These are phyloP conservation scores for Holacanthus passer DNA, from an alignment of 2,113 vertebrate species.

Conservation along the genomic window DNA sequence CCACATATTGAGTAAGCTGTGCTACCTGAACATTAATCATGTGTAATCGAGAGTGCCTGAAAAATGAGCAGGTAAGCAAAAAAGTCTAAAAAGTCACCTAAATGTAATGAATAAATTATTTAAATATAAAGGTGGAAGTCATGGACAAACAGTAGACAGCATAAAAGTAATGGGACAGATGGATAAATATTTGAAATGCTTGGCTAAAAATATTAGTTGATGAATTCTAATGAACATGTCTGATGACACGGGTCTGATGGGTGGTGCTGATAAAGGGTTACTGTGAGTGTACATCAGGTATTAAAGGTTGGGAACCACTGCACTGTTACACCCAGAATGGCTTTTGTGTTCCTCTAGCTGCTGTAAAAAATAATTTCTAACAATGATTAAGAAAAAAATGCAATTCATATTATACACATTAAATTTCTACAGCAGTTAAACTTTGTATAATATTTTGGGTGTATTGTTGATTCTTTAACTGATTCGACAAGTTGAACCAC, in stretches of 20 bases:
- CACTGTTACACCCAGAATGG: conserved; percentile 58
- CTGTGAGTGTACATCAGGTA: not conserved
- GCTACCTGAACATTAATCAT: not conserved
- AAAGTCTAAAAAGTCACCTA: not conserved
- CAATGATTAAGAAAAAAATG: conserved; percentile 2
- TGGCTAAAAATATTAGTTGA: not conserved
- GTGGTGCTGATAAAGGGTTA: not conserved
- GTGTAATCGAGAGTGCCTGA: not conserved
- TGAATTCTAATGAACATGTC: not conserved
- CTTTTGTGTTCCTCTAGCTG: conserved; percentile 64
- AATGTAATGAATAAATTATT: no score
- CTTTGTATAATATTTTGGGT: conserved; percentile 11
- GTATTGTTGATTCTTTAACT: conserved; percentile 17
- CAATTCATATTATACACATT: not conserved
- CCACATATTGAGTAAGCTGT: not conserved
- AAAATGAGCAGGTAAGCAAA: not conserved
- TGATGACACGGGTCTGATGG: not conserved
- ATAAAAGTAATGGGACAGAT: not conserved
- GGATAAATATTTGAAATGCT: not conserved
- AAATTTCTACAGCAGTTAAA: conserved; percentile 46
- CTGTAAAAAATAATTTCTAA: conserved; percentile 46
- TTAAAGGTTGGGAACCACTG: conserved; percentile 28
- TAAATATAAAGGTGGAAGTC: not conserved
- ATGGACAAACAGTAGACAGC: not conserved
- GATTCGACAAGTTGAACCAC: conserved; percentile 38